phyloP scores from a whole-genome alignment of 2,797 vertebrate genomes.

The Rhincodon typus region DNA sequence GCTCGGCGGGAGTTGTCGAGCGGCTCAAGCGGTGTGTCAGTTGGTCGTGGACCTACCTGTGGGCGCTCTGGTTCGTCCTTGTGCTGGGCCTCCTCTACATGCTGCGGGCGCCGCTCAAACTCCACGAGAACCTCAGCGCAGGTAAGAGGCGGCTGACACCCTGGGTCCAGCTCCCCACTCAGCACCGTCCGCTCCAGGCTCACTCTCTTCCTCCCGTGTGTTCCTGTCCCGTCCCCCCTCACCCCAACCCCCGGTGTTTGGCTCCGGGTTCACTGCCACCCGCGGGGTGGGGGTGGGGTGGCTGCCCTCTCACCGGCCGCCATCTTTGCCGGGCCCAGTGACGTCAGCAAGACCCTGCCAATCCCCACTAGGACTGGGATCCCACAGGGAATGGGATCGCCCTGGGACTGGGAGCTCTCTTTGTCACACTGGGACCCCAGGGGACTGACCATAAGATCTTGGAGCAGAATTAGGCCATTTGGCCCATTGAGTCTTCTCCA shows the following conservation, averaged over 20 bases:
- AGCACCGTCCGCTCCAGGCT: not conserved
- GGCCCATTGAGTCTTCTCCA: too few species aligned
- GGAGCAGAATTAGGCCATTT: too few species aligned
- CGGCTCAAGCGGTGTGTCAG: slow-evolving; percentile 72
- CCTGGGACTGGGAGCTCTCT: not conserved
- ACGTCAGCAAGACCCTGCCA: not conserved
- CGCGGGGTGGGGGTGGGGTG: not conserved
- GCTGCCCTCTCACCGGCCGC: too few species aligned
- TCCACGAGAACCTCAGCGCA: slow-evolving; percentile 80
- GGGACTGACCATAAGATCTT: too few species aligned
- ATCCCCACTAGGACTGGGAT: not conserved
- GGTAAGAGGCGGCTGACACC: slow-evolving; percentile 58
- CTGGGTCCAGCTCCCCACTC: not conserved
- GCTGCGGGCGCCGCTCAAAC: slow-evolving; percentile 80
- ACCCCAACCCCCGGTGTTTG: not conserved
- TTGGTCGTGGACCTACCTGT: slow-evolving; percentile 77
- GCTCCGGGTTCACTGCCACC: not conserved
- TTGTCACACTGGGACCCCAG: not conserved
- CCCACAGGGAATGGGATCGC: too few species aligned
- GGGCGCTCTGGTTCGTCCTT: slow-evolving; percentile 71
- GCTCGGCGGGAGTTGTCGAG: slow-evolving; percentile 67
- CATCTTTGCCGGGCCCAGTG: not conserved
- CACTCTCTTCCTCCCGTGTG: not conserved
- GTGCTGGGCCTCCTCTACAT: slow-evolving; percentile 79
- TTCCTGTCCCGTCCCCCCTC: not conserved